Percentiles rank a stretch among this genome's conserved stretches.
Conservation (phyloP, 2,113 vertebrate species). For the Polyodon spathula region DNA sequence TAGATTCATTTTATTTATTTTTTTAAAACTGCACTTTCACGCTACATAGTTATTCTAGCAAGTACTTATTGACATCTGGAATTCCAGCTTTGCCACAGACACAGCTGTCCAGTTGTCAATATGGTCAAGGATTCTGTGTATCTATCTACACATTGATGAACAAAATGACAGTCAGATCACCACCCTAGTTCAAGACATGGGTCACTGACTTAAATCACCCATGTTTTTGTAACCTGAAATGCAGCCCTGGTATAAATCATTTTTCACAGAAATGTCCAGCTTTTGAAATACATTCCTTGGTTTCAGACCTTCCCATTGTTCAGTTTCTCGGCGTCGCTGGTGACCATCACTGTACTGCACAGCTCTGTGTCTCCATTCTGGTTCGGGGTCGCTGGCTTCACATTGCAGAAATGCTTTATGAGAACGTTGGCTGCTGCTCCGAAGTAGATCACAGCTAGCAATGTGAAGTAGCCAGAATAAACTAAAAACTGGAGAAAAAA, state of each 20-base stretch:
- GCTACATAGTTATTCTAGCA: too few species aligned
- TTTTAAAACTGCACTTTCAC: too few species aligned
- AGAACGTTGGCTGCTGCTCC: conserved; percentile 38
- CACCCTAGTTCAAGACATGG: too few species aligned
- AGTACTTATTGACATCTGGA: too few species aligned
- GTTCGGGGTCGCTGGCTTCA: not conserved
- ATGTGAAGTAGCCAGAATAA: conserved; percentile 72
- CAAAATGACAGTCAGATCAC: too few species aligned
- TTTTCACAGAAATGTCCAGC: not conserved
- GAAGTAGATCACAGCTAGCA: conserved; percentile 61
- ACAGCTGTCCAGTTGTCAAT: too few species aligned
- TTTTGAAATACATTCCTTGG: conserved; percentile 8
- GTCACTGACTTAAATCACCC: too few species aligned
- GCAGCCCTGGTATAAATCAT: not conserved
- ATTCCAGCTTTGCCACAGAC: too few species aligned
- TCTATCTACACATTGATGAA: too few species aligned
- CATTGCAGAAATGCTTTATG: conserved; percentile 33
- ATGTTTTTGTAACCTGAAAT: too few species aligned
- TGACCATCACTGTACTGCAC: conserved; percentile 6
- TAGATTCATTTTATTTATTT: too few species aligned
- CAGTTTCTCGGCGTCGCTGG: conserved; percentile 28
- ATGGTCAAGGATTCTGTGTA: too few species aligned
- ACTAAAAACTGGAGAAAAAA: conserved; percentile 64
- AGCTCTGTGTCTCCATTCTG: conserved; percentile 34
- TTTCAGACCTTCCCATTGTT: conserved; percentile 31